Base-by-base conservation (phyloP, 1,140 invertebrate species). In the Drosophila seguyi region DNA sequence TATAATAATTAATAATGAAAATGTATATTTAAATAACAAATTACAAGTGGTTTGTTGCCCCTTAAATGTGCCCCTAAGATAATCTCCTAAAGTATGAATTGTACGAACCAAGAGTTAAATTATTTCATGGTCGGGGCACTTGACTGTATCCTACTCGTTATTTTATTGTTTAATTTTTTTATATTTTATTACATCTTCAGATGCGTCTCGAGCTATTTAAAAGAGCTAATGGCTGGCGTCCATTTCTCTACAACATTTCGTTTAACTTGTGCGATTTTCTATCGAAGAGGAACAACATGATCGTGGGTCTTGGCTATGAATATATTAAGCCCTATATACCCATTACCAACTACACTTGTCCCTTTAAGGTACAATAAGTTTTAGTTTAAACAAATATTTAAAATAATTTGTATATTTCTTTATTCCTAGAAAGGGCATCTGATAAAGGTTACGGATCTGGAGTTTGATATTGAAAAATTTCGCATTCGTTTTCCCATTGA, bases 221-320 rank as follows among this genome's bases (percentile, higher is more conserved):
- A 14, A 42, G 68, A 7, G 68, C 66, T 14, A 71, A 72, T 39
- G 68, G 66, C 7, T 72, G 66, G 68, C 66, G 66, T 20, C 66
- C 68, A 11, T 71, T 58, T 41, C 42, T 72, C 4, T 72, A 72
- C 44, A 72, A 72, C 16, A 48, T 72, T 16, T 27, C 68, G 0
- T 48, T 72, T 39, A 72, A 72, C 27, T 13, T 72, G 6, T 72
- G 68, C 5, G 68, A 72, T 3, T 72, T 71, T 20, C 36, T 72
- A 4, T 36, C 22, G 0, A 71, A 69, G 2, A 13, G 42, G 18
- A 72, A 72, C 34, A 72, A 71, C 11, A 20, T 58, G 34, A 71
- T 72, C 3, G 18, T 72, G 6, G 7, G 14, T 4, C 42, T 71
- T 6, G 68, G 65, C 11, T 72, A 58, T 11, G 52, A 57, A 8